Percentiles rank a stretch among this genome's conserved stretches.
Conservation (phyloP, 2,797 vertebrate genomes). For the Percopsis omiscomaycus region DNA sequence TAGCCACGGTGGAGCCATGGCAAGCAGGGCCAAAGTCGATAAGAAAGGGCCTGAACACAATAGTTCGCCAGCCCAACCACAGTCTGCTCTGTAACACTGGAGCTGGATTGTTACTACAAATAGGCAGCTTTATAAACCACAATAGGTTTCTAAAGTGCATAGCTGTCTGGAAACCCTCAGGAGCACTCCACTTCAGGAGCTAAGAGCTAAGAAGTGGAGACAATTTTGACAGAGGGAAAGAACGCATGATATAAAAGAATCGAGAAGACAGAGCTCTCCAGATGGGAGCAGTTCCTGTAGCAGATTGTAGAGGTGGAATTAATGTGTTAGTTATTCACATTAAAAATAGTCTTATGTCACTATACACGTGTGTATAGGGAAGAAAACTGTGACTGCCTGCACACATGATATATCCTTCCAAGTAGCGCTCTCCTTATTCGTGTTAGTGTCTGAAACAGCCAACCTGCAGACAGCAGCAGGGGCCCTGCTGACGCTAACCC, state of each 20-base stretch:
- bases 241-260: constrained; percentile 18
- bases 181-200: constrained; percentile 31
- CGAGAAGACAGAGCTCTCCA: constrained; percentile 37
- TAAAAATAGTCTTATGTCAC: constrained; percentile 12
- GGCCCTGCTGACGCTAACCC: constrained; percentile 23
- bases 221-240: constrained; percentile 19
- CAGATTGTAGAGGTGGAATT: background rate
- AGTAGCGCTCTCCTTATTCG: background rate
- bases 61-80: constrained; percentile 22
- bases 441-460: background rate
- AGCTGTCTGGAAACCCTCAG: constrained; percentile 35
- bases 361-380: background rate
- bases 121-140: constrained; percentile 30
- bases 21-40: constrained; percentile 52
- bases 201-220: background rate
- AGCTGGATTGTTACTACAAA: constrained; percentile 28
- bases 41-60: constrained; percentile 40
- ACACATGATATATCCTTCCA: background rate
- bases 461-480: constrained; percentile 5
- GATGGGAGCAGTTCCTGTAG: constrained; percentile 2
- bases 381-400: background rate
- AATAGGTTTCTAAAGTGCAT: constrained; percentile 23
- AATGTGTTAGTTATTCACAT: constrained; percentile 16
- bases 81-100: constrained; percentile 34
- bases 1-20: constrained; percentile 43